Evolutionary conservation across 2,888 invertebrate genomes (phyloP).

Genomic region (Chironomus riparius): DNA sequence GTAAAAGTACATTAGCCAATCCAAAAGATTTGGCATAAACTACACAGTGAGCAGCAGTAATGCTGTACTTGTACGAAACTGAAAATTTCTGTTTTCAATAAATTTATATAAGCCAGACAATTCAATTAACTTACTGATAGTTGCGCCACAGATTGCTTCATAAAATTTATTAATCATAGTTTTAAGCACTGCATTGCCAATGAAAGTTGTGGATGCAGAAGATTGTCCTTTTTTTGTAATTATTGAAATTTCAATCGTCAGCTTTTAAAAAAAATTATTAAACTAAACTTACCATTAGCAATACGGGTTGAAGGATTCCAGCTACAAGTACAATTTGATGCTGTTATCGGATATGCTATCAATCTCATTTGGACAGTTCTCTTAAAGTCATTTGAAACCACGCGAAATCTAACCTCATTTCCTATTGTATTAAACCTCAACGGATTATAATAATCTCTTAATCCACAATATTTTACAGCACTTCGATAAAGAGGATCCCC

Average conservation of each 20-base stretch:
- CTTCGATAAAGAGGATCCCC: background rate
- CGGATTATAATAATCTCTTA: background rate
- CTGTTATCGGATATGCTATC: background rate
- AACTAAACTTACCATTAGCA: background rate
- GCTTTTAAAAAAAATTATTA: too few species aligned
- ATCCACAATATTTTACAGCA: background rate
- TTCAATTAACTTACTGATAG: background rate
- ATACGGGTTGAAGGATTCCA: background rate
- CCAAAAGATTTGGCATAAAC: conserved; percentile 30
- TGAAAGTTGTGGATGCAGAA: background rate
- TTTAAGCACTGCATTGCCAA: background rate
- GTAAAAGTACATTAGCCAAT: conserved; percentile 34
- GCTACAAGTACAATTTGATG: background rate
- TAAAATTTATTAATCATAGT: background rate
- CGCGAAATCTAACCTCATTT: background rate
- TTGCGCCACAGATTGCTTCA: background rate
- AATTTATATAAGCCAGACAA: background rate
- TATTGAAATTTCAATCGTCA: background rate
- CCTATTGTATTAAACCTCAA: background rate
- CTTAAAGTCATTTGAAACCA: background rate
- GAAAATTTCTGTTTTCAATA: background rate
- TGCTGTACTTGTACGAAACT: background rate
- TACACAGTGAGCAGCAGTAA: conserved; percentile 27
- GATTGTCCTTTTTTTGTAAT: background rate
- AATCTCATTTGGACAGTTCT: background rate